These are phyloP conservation scores for Aphelenchoides avenae DNA, from an alignment of 1,140 invertebrate species.

Conservation along the genomic window DNA sequence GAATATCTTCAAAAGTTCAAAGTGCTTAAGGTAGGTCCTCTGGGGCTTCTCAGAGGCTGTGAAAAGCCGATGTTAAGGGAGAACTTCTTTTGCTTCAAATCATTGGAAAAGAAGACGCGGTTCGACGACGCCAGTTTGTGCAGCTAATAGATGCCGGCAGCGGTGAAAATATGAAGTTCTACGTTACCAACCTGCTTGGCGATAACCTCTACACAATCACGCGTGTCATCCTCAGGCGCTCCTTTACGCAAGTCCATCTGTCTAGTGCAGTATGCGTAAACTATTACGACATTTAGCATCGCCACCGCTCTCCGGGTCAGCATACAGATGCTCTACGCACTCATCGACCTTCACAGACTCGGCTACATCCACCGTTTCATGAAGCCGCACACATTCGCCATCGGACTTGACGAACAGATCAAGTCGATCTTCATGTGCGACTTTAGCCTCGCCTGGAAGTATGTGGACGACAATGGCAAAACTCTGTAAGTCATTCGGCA, in stretches of 20 bases:
- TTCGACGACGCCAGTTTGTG: constrained; percentile 3
- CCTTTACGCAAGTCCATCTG: no score
- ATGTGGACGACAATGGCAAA: no score
- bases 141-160: constrained; percentile 22
- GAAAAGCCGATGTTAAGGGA: constrained; percentile 9
- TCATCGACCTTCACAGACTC: constrained; percentile 8
- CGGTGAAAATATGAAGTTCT: constrained; percentile 23
- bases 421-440: no score
- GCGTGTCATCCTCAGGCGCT: constrained; percentile 7
- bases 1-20: constrained; percentile 16
- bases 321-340: constrained; percentile 10
- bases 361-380: constrained; percentile 17
- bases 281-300: no score
- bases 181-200: constrained; percentile 19
- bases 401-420: constrained; percentile 14
- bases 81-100: constrained; percentile 23
- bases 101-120: not conserved
- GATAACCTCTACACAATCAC: constrained; percentile 32
- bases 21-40: constrained; percentile 12
- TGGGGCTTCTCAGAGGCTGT: not conserved
- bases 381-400: constrained; percentile 9
- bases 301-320: constrained; percentile 15
- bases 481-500: no score
- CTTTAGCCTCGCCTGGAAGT: no score
- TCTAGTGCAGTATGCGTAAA: no score